Evolutionary conservation across 2,888 invertebrate genomes (phyloP), one percentile per base, ranked within the genome.

Genomic region (Caradrina kadenii): DNA sequence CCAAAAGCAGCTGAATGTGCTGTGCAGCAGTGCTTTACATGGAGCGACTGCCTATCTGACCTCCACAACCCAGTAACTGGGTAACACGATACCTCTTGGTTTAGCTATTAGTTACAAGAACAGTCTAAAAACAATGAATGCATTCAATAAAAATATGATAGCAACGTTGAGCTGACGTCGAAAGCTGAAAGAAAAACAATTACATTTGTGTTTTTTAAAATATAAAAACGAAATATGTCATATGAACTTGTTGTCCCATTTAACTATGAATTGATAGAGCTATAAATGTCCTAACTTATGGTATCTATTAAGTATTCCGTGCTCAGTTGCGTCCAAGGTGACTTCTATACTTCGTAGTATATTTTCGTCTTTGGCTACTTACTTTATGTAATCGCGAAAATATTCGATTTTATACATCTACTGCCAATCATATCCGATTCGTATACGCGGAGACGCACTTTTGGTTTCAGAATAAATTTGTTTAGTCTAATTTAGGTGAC

Each of bases 301-400:
- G 63, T 72, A 68, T 61, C 59, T 76, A 53, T 78, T 75, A 54
- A 39, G 59, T 73, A 66, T 69, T 61, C 50, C 63, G 58, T 69
- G 69, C 58, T 73, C 53, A 75, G 59, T 75, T 59, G 59, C 59
- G 65, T 65, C 70, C 77, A 80, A 78, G 80, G 77, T 80, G 80
- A 76, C 76, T 77, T 56, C 42, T n/a, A 58, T 45, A 15, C n/a
- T 69, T 60, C 26, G 26, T 10, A 17, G 50, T 56, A 63, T 76
- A 45, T 80, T 67, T 70, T 75, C 21, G 62, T 26, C 66, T 67
- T 59, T 15, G 73, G 53, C 21, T 48, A 54, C 61, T 63, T 48
- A 42, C 10, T 73, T 79, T 68, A 73, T 65, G 39, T 79, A 45
- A 79, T 52, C 55, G 15, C 35, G 15, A 62, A 39, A 54, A 72